Base-by-base conservation (phyloP, 2,888 invertebrate genomes). In the Xanthorhoe spadicearia region DNA sequence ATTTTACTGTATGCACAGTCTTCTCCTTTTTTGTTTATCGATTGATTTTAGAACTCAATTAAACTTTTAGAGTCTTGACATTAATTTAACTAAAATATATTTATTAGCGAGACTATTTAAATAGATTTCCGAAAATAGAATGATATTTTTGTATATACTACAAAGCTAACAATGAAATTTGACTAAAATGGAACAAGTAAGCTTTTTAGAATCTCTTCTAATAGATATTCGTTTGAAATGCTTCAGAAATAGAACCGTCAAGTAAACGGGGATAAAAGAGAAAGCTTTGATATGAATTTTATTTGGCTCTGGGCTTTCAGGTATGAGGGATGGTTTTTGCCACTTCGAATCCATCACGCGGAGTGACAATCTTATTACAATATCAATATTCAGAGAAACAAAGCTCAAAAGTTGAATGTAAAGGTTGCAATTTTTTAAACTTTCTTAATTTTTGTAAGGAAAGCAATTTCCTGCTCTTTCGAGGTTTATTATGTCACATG, bases 281-380 rank as follows among this genome's bases (percentile, higher is more conserved):
- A 46, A 15, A 56, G 17, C 23, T 56, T n/a, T 43, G 15, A 28
- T 56, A 56, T 15, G 57, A 62, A 66, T 68, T 64, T 19, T 23
- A 32, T 49, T 28, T 38, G n/a, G 18, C 57, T 18, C 13, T 17
- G 50, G 50, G 35, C 18, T 18, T 17, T 52, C 52, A 52, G 52
- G 50, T 55, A 62, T 38, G 50, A 51, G 46, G 58, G 54, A 64
- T 64, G 55, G 54, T 60, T 15, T 60, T 65, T 55, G 63, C 68
- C 69, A 57, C 68, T 59, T 56, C 69, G 53, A 69, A 82, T 83
- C 76, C 74, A 83, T 83, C 81, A 82, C 74, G 57, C 38, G 62
- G 62, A 74, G 64, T 77, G 82, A 80, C 80, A 79, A 72, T 76
- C 2, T 38, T 38, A 38, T 13, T 43, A 43, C 38, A 43, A 7